Conservation (phyloP, 2,888 invertebrate genomes). For the Agrochola litura region DNA sequence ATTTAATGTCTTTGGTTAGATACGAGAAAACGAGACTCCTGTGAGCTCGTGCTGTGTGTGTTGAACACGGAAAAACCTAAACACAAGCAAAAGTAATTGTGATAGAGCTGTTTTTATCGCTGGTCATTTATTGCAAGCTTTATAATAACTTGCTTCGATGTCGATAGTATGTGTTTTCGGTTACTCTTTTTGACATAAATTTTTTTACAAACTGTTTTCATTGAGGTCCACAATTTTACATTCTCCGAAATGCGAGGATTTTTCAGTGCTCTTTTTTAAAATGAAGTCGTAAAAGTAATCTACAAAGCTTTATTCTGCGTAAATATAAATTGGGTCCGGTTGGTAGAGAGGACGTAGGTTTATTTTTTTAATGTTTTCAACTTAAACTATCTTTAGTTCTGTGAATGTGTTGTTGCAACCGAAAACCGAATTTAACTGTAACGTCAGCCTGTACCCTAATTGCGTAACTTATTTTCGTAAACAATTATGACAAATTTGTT, state of each 20-base stretch:
- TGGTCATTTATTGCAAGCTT: neutral
- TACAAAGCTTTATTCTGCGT: constrained; percentile 31
- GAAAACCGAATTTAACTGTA: constrained; percentile 15
- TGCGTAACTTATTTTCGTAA: no score
- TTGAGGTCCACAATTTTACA: constrained; percentile 10
- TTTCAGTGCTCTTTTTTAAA: constrained; percentile 18
- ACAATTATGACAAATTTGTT: no score
- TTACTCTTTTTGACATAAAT: neutral
- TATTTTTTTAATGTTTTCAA: constrained; percentile 9
- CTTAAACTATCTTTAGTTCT: constrained; percentile 23
- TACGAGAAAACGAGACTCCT: neutral
- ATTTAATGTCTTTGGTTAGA: no score
- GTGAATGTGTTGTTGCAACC: constrained; percentile 19
- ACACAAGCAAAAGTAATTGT: neutral
- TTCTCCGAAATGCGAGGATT: constrained; percentile 17
- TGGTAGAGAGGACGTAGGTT: constrained; percentile 9
- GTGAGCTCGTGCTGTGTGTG: no score
- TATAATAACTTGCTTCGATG: neutral
- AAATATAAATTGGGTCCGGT: constrained; percentile 44
- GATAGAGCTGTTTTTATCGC: neutral
- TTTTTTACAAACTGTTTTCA: neutral
- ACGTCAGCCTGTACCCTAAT: neutral
- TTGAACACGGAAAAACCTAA: neutral
- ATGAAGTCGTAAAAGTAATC: constrained; percentile 38
- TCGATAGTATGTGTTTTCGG: neutral